A percentile compares a stretch with the other conserved stretches of the same genome.
Conservation (phyloP, 2,113 vertebrate genomes). For the Damaliscus lunatus region DNA sequence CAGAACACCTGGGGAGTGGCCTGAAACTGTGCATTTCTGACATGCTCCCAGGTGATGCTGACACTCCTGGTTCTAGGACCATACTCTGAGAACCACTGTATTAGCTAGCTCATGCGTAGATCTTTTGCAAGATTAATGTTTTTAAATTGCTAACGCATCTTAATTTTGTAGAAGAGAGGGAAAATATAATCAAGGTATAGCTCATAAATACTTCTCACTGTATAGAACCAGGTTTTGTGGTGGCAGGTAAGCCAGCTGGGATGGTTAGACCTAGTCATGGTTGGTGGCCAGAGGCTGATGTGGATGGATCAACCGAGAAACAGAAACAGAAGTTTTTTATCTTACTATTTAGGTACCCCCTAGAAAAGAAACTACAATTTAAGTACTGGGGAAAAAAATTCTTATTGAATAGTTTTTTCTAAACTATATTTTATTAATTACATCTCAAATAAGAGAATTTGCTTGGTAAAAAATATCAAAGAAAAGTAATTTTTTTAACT, state of each 20-base stretch:
- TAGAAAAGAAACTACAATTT: neutral
- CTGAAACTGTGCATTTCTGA: neutral
- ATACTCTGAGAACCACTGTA: neutral
- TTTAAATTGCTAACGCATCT: neutral
- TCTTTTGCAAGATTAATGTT: neutral
- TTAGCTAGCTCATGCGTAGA: neutral
- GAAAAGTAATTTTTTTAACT: neutral
- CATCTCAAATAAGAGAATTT: neutral
- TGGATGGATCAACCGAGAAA: neutral
- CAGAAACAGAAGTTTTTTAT: neutral
- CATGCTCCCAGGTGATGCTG: neutral
- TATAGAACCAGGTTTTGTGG: neutral
- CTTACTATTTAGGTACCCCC: neutral
- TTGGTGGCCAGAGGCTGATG: neutral
- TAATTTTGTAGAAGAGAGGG: neutral
- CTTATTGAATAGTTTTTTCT: neutral
- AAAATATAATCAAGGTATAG: neutral
- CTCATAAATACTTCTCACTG: neutral
- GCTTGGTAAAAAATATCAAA: conserved; percentile 9
- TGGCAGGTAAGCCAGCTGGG: neutral
- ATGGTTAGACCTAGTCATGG: neutral
- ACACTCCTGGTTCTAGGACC: neutral
- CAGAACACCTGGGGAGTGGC: neutral
- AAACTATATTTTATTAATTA: conserved; percentile 18
- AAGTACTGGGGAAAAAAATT: neutral